Percentiles rank a stretch among this genome's conserved stretches.
Evolutionary conservation across 2,797 vertebrate genomes (phyloP).

Genomic region (Diglossa cyanea): DNA sequence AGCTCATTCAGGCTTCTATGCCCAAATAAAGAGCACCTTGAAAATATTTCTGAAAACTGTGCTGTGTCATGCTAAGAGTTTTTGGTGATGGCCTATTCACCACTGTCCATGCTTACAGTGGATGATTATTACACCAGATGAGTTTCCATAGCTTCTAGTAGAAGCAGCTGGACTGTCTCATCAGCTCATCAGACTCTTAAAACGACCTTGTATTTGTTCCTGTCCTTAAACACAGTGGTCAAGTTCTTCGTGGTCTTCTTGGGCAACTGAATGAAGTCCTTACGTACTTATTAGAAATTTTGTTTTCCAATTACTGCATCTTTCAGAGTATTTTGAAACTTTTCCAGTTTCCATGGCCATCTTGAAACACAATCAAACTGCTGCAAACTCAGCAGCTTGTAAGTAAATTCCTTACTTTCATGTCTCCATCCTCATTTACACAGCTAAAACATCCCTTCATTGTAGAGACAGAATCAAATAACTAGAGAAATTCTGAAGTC

Average conservation of each 20-base stretch:
- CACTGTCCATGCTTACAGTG: neutral
- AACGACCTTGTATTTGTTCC: neutral
- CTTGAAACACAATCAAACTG: neutral
- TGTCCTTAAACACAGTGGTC: neutral
- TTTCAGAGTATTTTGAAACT: neutral
- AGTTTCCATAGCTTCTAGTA: neutral
- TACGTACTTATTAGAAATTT: fast-evolving
- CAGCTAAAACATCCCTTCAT: neutral
- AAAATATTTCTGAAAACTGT: neutral
- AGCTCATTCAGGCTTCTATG: fast-evolving
- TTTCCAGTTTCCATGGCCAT: neutral
- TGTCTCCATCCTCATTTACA: neutral
- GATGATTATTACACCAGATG: neutral
- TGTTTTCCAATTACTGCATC: neutral
- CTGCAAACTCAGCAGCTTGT: neutral
- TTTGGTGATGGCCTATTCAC: neutral
- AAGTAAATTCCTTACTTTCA: neutral
- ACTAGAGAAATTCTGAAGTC: neutral
- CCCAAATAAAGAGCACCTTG: neutral
- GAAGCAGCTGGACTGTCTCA: neutral
- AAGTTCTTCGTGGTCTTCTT: neutral
- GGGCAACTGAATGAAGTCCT: neutral
- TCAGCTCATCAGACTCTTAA: neutral
- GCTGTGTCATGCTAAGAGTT: neutral
- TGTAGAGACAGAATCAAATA: neutral